Evolutionary conservation across 2,797 vertebrate species (phyloP).

Genomic region (Coregonus ussuriensis): DNA sequence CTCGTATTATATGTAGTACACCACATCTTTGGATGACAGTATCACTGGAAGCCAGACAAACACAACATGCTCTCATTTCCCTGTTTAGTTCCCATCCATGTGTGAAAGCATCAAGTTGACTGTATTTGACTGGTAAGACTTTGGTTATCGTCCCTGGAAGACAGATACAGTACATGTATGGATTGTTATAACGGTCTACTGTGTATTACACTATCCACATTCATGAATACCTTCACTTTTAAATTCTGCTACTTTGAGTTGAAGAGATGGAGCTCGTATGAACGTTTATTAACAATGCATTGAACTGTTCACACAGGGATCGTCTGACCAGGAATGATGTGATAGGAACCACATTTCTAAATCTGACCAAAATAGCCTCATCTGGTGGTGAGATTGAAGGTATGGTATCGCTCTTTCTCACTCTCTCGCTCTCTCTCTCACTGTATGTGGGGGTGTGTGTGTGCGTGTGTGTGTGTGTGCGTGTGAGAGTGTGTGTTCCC

Average conservation of each 20-base stretch:
- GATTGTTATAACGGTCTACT: neutral
- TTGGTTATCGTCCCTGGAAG: neutral
- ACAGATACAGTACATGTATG: neutral
- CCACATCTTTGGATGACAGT: neutral
- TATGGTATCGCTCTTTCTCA: neutral
- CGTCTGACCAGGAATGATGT: constrained; percentile 94
- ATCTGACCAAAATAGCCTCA: constrained; percentile 91
- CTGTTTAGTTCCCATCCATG: constrained; percentile 92
- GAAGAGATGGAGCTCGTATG: constrained; percentile 27
- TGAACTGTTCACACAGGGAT: constrained; percentile 80
- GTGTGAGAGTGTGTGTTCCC: too few relatives aligned
- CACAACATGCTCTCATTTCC: neutral
- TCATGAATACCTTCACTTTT: neutral
- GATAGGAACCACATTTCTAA: constrained; percentile 89
- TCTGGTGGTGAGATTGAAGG: constrained; percentile 92
- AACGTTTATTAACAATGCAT: constrained; percentile 3
- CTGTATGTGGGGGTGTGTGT: too few relatives aligned
- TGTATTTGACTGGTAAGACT: constrained; percentile 91
- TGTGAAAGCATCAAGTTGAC: constrained; percentile 94
- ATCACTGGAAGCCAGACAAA: neutral
- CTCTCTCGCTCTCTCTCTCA: too few relatives aligned
- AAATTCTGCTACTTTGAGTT: constrained; percentile 12
- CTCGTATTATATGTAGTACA: neutral
- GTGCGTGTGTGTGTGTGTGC: too few relatives aligned
- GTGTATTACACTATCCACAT: neutral